A percentile compares a stretch with the other conserved stretches of the same genome.
Conservation (phyloP, 2,797 vertebrate species). For the Neostethus bicornis region DNA sequence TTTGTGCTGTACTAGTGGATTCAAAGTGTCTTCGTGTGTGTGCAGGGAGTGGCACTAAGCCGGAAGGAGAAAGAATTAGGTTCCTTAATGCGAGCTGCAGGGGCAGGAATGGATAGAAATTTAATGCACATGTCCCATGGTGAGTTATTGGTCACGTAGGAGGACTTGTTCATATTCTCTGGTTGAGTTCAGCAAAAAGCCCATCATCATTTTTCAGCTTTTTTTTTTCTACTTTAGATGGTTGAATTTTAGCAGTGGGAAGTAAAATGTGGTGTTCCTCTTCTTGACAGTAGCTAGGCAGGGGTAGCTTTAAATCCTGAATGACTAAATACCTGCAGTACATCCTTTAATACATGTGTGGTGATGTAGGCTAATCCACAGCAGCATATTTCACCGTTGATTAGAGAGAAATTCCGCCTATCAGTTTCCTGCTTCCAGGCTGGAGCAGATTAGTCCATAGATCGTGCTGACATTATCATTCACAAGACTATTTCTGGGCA, state of each 20-base stretch:
- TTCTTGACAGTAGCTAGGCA: conserved; percentile 1
- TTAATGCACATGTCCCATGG: not conserved
- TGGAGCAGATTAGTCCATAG: conserved; percentile 30
- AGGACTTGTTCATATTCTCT: not conserved
- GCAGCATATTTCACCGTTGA: conserved; percentile 10
- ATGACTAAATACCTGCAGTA: conserved; percentile 41
- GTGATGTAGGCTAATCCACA: conserved; percentile 44
- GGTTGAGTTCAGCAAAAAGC: not conserved
- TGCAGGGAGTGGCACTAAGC: conserved; percentile 1
- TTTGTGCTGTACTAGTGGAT: conserved; percentile 3
- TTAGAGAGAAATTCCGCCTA: conserved; percentile 22
- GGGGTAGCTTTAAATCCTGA: conserved; percentile 24
- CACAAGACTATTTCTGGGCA: conserved; percentile 49
- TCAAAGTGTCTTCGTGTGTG: not conserved
- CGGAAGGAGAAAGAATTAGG: not conserved
- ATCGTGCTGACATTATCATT: conserved; percentile 53
- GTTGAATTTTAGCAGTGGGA: not conserved
- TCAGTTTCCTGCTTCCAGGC: conserved; percentile 17
- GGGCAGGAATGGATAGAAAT: not conserved
- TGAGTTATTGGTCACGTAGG: not conserved
- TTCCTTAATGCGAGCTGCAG: not conserved
- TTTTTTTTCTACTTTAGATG: not conserved
- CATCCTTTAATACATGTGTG: conserved; percentile 23
- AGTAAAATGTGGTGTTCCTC: not conserved
- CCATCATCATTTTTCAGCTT: not conserved